phyloP scores from a whole-genome alignment of 1,140 invertebrate genomes.

The Polypedilum vanderplanki region DNA sequence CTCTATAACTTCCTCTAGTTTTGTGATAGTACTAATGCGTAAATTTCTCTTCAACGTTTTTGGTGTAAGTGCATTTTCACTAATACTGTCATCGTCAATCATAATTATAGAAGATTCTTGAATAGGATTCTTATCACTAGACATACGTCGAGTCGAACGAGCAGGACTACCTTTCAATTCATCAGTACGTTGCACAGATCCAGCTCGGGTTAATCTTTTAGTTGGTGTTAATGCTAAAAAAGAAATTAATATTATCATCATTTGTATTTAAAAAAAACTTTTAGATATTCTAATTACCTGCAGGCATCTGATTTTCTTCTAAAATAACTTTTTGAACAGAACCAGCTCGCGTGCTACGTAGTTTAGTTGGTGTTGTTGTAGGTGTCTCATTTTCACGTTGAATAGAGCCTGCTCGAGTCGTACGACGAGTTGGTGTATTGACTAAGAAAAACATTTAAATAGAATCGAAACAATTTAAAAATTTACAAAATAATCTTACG shows the following conservation, averaged over 20 bases:
- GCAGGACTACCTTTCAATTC: background rate
- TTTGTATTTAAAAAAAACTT: no score
- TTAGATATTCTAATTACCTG: background rate
- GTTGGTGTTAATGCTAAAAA: conserved; percentile 2
- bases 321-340: no score
- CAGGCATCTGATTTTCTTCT: no score
- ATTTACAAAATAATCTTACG: background rate
- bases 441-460: no score
- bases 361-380: background rate
- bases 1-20: background rate
- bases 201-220: background rate
- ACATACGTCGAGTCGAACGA: background rate
- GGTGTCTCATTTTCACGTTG: background rate
- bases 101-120: background rate
- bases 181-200: background rate
- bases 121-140: background rate
- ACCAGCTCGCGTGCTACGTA: no score
- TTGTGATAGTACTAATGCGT: background rate
- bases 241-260: no score
- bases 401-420: no score
- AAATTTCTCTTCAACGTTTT: background rate
- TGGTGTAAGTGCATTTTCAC: background rate
- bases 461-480: background rate
- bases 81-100: background rate
- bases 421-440: no score